phyloP scores from a whole-genome alignment of 2,888 invertebrate genomes.

The Amphiduros pacificus region DNA sequence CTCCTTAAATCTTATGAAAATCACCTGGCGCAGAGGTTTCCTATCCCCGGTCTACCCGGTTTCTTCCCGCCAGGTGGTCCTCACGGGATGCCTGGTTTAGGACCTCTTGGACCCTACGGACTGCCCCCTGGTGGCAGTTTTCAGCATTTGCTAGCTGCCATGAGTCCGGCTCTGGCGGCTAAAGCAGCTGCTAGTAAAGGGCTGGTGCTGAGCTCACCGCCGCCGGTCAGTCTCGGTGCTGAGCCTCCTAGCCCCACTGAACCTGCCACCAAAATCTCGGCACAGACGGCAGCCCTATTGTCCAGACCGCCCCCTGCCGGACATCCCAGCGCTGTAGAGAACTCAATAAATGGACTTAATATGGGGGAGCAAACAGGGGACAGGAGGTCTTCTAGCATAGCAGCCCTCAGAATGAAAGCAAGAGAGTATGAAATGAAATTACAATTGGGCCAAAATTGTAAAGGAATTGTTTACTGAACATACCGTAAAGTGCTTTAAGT shows the following conservation, averaged over 20 bases:
- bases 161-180: constrained; percentile 39
- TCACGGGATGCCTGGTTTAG: neutral
- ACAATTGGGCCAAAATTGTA: constrained; percentile 21
- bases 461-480: neutral
- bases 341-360: neutral
- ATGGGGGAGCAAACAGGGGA: constrained; percentile 24
- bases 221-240: neutral
- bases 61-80: neutral
- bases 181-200: neutral
- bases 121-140: constrained; percentile 37
- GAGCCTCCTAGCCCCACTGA: neutral
- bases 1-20: constrained; percentile 50
- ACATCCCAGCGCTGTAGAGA: neutral
- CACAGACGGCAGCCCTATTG: neutral
- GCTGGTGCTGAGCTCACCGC: neutral
- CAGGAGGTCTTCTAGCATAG: constrained; percentile 40
- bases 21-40: constrained; percentile 30
- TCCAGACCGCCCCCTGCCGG: neutral
- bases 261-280: constrained; percentile 1
- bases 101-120: constrained; percentile 26
- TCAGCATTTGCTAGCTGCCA: constrained; percentile 47
- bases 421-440: constrained; percentile 42
- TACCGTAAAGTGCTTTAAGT: too few species aligned
- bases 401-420: constrained; percentile 41
- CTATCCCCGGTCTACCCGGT: neutral